Conservation (phyloP, 2,113 vertebrate species). For the Xiphophorus hellerii region DNA sequence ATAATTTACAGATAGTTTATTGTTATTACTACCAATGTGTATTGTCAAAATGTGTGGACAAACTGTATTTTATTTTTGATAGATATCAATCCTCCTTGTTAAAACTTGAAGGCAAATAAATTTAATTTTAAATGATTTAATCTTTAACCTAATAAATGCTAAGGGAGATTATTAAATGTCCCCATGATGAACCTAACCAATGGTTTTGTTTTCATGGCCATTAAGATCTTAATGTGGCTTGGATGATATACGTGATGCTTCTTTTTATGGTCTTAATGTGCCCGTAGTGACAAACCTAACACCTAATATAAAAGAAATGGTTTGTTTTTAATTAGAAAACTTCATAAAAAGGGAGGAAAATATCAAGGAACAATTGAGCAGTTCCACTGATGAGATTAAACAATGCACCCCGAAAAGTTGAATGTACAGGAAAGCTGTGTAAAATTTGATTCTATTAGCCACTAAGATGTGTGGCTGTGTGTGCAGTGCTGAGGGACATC, state of each 20-base stretch:
- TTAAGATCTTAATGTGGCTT: too few species aligned
- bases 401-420: not conserved
- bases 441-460: not conserved
- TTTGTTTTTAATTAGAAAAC: not conserved
- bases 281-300: not conserved
- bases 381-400: not conserved
- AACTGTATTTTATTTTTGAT: not conserved
- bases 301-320: not conserved
- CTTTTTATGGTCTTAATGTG: not conserved
- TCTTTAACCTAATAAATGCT: not conserved
- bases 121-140: not conserved
- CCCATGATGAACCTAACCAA: not conserved
- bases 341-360: not conserved
- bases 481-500: not conserved
- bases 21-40: too few species aligned
- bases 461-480: not conserved
- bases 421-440: not conserved
- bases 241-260: too few species aligned
- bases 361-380: not conserved
- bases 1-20: too few species aligned
- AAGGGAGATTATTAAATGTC: not conserved
- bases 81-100: not conserved
- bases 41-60: too few species aligned
- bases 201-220: not conserved
- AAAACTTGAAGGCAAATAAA: not conserved